These are phyloP conservation scores for Heterocephalus glaber DNA, from an alignment of 2,113 vertebrate species.

Conservation along the genomic window DNA sequence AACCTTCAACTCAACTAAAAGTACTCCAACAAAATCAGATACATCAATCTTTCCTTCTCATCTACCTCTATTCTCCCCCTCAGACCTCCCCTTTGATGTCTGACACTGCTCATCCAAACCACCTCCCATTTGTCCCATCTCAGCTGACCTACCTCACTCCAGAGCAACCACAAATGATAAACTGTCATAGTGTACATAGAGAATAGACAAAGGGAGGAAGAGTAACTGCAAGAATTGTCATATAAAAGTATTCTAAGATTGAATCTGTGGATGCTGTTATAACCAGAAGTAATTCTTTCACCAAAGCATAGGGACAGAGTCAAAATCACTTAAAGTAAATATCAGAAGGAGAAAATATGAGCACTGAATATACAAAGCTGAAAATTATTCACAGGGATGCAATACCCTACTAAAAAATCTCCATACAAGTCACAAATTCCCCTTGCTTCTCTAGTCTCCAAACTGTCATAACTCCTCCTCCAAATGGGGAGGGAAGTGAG, in stretches of 20 bases:
- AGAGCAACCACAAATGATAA: neutral
- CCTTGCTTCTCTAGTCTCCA: neutral
- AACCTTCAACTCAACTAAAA: neutral
- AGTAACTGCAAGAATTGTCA: neutral
- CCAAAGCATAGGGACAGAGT: neutral
- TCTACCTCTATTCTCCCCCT: neutral
- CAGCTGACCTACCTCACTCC: neutral
- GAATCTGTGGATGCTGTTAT: neutral
- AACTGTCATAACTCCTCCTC: neutral
- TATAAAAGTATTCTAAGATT: neutral
- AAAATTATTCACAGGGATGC: neutral
- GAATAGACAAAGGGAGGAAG: neutral
- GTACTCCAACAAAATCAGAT: neutral
- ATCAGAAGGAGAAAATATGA: neutral
- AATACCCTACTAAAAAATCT: neutral
- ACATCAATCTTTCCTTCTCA: neutral
- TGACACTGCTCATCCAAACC: neutral
- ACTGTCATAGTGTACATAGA: neutral
- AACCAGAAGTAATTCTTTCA: neutral
- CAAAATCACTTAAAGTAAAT: neutral
- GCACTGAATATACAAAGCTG: neutral
- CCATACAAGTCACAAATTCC: neutral
- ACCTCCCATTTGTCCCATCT: neutral
- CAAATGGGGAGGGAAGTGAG: neutral
- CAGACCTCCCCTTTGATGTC: neutral